Conservation (phyloP, 2,888 invertebrate genomes). For the Eupithecia subumbrata region DNA sequence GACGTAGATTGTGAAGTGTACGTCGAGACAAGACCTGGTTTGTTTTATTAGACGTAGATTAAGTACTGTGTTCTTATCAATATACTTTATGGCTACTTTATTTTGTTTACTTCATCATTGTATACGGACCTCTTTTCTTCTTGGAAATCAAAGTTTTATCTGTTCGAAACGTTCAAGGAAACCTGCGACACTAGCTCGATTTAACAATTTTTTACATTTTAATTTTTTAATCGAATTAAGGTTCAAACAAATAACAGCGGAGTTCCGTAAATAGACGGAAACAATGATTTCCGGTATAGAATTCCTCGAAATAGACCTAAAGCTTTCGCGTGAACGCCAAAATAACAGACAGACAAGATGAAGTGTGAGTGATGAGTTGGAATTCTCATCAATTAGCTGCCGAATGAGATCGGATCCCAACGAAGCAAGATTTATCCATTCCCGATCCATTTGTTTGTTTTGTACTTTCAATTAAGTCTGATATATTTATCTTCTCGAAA, state of each 20-base stretch:
- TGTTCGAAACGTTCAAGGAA: background rate
- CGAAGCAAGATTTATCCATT: conserved; percentile 40
- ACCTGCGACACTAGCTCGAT: background rate
- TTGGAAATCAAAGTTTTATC: background rate
- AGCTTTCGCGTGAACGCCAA: conserved; percentile 6
- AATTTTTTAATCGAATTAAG: background rate
- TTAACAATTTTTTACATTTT: background rate
- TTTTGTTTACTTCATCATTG: background rate
- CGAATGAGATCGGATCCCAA: conserved; percentile 34
- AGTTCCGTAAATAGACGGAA: background rate
- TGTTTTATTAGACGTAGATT: conserved; percentile 15
- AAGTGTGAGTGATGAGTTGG: conserved; percentile 24
- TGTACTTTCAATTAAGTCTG: conserved; percentile 21
- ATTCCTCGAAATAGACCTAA: background rate
- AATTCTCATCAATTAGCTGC: conserved; percentile 31
- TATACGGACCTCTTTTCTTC: background rate
- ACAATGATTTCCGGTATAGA: background rate
- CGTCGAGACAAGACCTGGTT: conserved; percentile 26
- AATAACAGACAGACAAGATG: conserved; percentile 12
- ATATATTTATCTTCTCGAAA: conserved; percentile 7
- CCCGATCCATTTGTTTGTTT: conserved; percentile 16
- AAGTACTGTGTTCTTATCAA: conserved; percentile 23
- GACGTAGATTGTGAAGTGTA: conserved; percentile 16
- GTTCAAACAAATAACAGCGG: background rate
- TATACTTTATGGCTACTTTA: conserved; percentile 11